Evolutionary conservation across 1,140 invertebrate species (phyloP).

Genomic region (Dendroctonus ponderosae): DNA sequence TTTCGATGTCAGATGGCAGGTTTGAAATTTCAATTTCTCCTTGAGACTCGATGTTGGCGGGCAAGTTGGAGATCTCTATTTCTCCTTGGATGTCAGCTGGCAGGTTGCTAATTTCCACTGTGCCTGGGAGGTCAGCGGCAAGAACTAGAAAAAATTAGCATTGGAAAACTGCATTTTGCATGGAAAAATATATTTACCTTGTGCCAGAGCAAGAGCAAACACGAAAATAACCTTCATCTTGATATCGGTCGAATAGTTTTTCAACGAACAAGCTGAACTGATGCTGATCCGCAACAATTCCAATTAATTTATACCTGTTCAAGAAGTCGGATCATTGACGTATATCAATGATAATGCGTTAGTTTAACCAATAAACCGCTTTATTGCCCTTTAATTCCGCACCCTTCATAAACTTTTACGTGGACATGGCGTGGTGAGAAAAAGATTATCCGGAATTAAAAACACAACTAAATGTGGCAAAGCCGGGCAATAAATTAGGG

Average conservation of each 20-base stretch:
- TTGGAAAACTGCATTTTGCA: not conserved
- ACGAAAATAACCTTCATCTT: slow-evolving; percentile 16
- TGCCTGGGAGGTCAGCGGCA: not conserved
- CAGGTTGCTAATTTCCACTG: slow-evolving; percentile 12
- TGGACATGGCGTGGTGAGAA: too few relatives aligned
- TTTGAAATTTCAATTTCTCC: slow-evolving; percentile 15
- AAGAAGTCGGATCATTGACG: not conserved
- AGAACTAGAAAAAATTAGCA: not conserved
- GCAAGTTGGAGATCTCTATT: slow-evolving; percentile 18
- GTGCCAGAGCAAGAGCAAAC: slow-evolving; percentile 13
- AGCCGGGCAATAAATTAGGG: too few relatives aligned
- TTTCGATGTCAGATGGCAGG: slow-evolving; percentile 3
- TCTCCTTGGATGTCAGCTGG: slow-evolving; percentile 10
- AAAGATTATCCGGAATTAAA: too few relatives aligned
- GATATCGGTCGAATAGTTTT: not conserved
- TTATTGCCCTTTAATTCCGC: not conserved
- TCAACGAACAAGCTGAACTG: slow-evolving; percentile 6
- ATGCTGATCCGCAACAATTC: not conserved
- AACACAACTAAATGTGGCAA: too few relatives aligned
- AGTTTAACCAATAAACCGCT: not conserved
- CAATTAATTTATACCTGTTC: slow-evolving; percentile 1
- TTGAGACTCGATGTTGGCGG: not conserved
- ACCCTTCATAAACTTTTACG: not conserved
- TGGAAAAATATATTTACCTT: slow-evolving; percentile 9
- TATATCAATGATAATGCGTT: slow-evolving; percentile 2